Percentiles rank a stretch among this genome's conserved stretches.
These are phyloP conservation scores for Channa argus DNA, from an alignment of 2,113 vertebrate species.

Conservation along the genomic window DNA sequence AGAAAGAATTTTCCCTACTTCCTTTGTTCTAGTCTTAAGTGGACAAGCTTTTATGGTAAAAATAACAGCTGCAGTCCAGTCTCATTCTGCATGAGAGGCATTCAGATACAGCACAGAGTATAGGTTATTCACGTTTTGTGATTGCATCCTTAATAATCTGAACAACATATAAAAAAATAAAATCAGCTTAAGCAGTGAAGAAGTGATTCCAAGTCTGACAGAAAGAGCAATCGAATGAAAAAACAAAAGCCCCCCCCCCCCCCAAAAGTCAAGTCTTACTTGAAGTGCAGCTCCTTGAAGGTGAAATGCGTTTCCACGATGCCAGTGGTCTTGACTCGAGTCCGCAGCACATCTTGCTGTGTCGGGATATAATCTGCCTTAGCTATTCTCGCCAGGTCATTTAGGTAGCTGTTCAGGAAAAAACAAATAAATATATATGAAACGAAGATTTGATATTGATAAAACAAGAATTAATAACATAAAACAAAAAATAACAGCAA, in stretches of 20 bases:
- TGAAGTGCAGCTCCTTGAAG: slow-evolving; percentile 99
- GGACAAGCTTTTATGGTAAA: too few species aligned
- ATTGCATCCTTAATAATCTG: background rate
- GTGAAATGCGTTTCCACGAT: slow-evolving; percentile 99
- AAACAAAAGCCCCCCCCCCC: too few species aligned
- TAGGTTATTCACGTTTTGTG: background rate
- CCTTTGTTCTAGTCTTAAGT: too few species aligned
- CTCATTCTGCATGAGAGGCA: too few species aligned
- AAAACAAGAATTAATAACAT: background rate
- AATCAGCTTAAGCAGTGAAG: background rate
- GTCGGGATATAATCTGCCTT: slow-evolving; percentile 95
- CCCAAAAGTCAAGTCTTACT: slow-evolving; percentile 82
- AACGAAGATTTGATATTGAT: slow-evolving; percentile 17
- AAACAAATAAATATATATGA: background rate
- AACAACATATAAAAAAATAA: background rate
- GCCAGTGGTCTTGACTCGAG: slow-evolving; percentile 97
- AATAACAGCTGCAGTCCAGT: too few species aligned
- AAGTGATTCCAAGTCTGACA: background rate
- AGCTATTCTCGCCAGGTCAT: slow-evolving; percentile 92
- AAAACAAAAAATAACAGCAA: too few species aligned
- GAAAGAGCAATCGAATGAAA: too few species aligned
- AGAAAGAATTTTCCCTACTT: too few species aligned
- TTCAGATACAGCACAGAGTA: too few species aligned
- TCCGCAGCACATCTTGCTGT: slow-evolving; percentile 96
- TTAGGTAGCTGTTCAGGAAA: slow-evolving; percentile 81